Percentiles rank a stretch among this genome's conserved stretches.
Conservation (phyloP, 2,113 vertebrate genomes). For the Falcunculus frontatus region DNA sequence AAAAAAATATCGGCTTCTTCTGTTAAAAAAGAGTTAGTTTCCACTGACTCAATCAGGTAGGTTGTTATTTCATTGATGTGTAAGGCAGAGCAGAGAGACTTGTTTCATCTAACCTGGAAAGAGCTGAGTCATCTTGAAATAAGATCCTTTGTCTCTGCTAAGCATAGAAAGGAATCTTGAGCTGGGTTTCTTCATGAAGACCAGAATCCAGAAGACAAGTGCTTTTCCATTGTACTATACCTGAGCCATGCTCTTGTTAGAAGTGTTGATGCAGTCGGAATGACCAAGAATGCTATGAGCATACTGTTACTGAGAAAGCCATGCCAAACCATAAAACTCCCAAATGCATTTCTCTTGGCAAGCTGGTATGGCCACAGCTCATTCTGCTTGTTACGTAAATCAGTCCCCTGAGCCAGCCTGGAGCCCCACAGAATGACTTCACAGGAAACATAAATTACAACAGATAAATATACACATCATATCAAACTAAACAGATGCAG, state of each 20-base stretch:
- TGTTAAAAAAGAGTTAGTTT: background rate
- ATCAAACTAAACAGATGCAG: background rate
- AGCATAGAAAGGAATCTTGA: background rate
- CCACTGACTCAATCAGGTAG: background rate
- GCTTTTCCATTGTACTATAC: background rate
- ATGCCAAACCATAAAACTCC: background rate
- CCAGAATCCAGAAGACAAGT: background rate
- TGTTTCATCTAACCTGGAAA: background rate
- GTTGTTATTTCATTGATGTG: background rate
- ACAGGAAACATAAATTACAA: background rate
- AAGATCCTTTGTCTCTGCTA: background rate
- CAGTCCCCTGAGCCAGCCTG: background rate
- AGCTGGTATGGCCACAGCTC: background rate
- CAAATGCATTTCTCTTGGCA: background rate
- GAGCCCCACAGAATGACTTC: background rate
- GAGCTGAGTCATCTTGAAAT: background rate
- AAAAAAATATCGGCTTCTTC: background rate
- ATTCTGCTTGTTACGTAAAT: background rate
- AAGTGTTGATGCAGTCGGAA: background rate
- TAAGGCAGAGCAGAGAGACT: background rate
- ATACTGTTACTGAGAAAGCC: background rate
- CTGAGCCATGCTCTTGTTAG: background rate
- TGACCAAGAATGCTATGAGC: background rate
- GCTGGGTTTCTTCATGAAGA: background rate
- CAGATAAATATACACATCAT: background rate